These are phyloP conservation scores for Coenonympha glycerion DNA, from an alignment of 2,888 invertebrate species.

Conservation along the genomic window DNA sequence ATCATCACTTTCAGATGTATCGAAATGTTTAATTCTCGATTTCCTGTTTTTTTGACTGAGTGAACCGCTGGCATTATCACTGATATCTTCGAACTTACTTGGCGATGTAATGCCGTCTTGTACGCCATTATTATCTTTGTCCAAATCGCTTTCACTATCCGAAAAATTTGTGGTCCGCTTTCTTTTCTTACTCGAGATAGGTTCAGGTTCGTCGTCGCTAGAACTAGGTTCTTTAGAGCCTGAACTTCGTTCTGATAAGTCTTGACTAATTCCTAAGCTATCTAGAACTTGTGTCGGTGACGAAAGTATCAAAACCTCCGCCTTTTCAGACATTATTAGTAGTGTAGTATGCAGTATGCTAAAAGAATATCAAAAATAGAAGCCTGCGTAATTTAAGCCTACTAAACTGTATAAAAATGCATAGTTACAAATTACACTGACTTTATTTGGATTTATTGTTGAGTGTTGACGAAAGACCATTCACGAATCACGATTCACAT, in stretches of 20 bases:
- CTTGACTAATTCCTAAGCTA: background rate
- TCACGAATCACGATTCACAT: too few species aligned
- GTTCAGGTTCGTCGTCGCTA: constrained; percentile 30
- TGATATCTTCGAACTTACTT: background rate
- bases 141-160: constrained; percentile 49
- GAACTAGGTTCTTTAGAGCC: background rate
- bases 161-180: constrained; percentile 43
- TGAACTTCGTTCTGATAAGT: background rate
- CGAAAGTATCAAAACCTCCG: background rate
- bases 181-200: constrained; percentile 27
- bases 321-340: background rate
- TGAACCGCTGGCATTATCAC: constrained; percentile 5
- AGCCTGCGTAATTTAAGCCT: too few species aligned
- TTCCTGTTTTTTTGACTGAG: constrained; percentile 5
- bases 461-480: too few species aligned
- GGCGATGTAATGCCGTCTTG: constrained; percentile 5
- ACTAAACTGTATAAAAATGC: too few species aligned
- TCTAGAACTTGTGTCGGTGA: background rate
- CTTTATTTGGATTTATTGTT: too few species aligned
- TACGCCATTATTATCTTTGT: constrained; percentile 30
- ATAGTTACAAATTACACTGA: too few species aligned
- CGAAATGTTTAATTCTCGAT: constrained; percentile 26
- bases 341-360: background rate
- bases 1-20: constrained; percentile 14
- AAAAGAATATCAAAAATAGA: background rate